Conservation (phyloP, 2,888 invertebrate species). For the Cactoblastis cactorum region DNA sequence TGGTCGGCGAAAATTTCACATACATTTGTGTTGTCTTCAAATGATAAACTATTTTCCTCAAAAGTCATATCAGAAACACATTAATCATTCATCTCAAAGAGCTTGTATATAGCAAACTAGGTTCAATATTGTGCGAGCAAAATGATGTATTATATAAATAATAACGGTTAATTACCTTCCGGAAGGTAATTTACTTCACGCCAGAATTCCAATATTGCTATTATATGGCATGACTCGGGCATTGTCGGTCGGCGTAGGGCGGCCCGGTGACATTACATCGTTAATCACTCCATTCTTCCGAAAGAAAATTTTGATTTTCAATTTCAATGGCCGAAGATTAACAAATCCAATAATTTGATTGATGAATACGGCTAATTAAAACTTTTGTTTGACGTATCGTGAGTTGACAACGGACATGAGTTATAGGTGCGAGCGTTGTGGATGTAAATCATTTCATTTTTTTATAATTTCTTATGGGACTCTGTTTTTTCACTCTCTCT, state of each 20-base stretch:
- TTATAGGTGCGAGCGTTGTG: slow-evolving; percentile 31
- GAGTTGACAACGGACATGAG: slow-evolving; percentile 30
- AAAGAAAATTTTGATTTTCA: slow-evolving; percentile 73
- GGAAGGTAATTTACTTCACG: slow-evolving; percentile 66
- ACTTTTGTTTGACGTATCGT: slow-evolving; percentile 32
- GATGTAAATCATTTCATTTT: slow-evolving; percentile 41
- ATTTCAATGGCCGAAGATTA: slow-evolving; percentile 61
- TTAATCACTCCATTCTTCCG: slow-evolving; percentile 67
- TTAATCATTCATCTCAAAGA: neutral
- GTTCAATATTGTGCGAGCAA: neutral
- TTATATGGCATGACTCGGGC: slow-evolving; percentile 71
- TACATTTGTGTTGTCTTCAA: neutral
- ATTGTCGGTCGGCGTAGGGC: slow-evolving; percentile 60
- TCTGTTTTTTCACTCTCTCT: slow-evolving; percentile 53
- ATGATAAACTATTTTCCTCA: neutral
- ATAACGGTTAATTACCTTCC: slow-evolving; percentile 57
- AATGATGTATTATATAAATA: slow-evolving; percentile 24
- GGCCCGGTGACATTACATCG: slow-evolving; percentile 62
- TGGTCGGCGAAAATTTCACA: too few relatives aligned
- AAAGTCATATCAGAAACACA: neutral
- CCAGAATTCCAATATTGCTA: slow-evolving; percentile 65
- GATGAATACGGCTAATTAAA: slow-evolving; percentile 61
- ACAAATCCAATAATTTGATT: slow-evolving; percentile 60
- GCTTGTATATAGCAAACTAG: neutral
- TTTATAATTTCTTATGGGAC: slow-evolving; percentile 41